Evolutionary conservation across 1,140 invertebrate species (phyloP).

Genomic region (Sitophilus oryzae): DNA sequence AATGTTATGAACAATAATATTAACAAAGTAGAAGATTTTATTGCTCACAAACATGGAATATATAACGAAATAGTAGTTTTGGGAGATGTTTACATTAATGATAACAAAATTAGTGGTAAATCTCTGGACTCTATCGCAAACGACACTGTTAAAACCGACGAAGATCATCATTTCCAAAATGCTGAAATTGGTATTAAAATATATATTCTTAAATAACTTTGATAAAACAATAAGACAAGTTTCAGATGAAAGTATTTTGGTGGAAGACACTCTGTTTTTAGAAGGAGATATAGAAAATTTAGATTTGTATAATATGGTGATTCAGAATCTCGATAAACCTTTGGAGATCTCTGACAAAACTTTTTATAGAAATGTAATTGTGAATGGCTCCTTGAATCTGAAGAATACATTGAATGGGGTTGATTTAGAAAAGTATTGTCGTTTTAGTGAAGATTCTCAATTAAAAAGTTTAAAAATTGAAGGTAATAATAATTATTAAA

Average conservation of each 20-base stretch:
- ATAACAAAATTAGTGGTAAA: conserved; percentile 41
- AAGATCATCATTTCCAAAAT: conserved; percentile 35
- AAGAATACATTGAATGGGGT: conserved; percentile 26
- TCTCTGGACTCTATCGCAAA: conserved; percentile 37
- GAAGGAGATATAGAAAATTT: conserved; percentile 36
- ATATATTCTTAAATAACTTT: background rate
- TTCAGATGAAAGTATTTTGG: conserved; percentile 13
- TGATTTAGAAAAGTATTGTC: conserved; percentile 29
- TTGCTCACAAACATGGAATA: conserved; percentile 33
- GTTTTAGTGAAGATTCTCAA: conserved; percentile 14
- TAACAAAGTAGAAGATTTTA: conserved; percentile 7
- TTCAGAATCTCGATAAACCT: conserved; percentile 9
- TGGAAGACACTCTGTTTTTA: conserved; percentile 9
- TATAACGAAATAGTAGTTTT: conserved; percentile 40
- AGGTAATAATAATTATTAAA: conserved; percentile 13
- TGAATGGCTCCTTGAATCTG: conserved; percentile 28
- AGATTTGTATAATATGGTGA: conserved; percentile 35
- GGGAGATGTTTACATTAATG: conserved; percentile 31
- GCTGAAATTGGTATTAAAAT: conserved; percentile 38
- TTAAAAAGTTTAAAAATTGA: conserved; percentile 23
- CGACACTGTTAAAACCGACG: conserved; percentile 43
- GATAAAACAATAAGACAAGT: too few species aligned
- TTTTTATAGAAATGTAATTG: conserved; percentile 28
- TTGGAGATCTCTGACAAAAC: conserved; percentile 21
- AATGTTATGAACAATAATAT: conserved; percentile 19